phyloP scores from a whole-genome alignment of 2,797 vertebrate genomes.

The Nyctalus aviator region DNA sequence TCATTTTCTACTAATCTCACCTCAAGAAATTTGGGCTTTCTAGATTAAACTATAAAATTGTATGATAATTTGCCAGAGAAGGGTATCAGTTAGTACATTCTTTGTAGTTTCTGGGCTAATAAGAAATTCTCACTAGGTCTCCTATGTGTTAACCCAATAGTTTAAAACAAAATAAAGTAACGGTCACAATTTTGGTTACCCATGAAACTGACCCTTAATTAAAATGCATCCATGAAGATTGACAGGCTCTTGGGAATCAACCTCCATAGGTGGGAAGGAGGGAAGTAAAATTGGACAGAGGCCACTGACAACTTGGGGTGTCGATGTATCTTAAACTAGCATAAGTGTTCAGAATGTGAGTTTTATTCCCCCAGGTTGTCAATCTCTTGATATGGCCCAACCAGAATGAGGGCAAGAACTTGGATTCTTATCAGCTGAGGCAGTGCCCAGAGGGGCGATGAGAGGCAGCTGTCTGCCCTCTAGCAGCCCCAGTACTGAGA shows the following conservation, averaged over 20 bases:
- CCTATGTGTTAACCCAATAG: not conserved
- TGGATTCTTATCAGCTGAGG: not conserved
- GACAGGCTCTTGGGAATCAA: not conserved
- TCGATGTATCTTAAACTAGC: not conserved
- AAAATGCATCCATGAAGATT: not conserved
- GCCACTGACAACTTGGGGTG: not conserved
- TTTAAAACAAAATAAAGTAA: slow-evolving; percentile 5
- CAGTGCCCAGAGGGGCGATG: not conserved
- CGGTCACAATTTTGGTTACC: not conserved
- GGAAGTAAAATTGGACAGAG: not conserved
- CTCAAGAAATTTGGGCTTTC: not conserved
- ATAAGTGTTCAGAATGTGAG: not conserved
- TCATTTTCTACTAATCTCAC: not conserved
- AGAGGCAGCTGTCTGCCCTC: not conserved
- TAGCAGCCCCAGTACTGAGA: fast-evolving
- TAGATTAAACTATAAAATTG: not conserved
- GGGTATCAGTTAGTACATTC: not conserved
- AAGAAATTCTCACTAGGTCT: not conserved
- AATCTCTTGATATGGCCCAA: fast-evolving
- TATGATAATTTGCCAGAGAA: not conserved
- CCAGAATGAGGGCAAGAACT: not conserved
- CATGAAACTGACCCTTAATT: not conserved
- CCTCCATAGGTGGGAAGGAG: not conserved
- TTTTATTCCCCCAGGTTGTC: not conserved
- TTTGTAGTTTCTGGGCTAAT: not conserved